phyloP scores from a whole-genome alignment of 2,113 vertebrate genomes.

The Nipponia nippon region DNA sequence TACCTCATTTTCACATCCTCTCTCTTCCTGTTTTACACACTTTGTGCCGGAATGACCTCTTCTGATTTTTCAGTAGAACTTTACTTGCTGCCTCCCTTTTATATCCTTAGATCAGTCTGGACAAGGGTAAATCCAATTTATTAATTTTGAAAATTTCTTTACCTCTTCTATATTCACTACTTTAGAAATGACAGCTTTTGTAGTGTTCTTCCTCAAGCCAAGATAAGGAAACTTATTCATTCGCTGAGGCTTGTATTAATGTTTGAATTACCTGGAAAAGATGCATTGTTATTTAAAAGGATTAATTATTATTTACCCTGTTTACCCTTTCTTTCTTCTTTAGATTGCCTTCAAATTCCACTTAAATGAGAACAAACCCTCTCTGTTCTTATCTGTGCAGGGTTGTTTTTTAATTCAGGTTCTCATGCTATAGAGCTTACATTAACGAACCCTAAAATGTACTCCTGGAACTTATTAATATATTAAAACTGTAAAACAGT shows the following conservation, averaged over 20 bases:
- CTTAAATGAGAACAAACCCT: not conserved
- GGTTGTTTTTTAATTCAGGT: not conserved
- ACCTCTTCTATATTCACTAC: not conserved
- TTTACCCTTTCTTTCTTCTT: not conserved
- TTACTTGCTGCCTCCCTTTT: not conserved
- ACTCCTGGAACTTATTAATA: conserved; percentile 5
- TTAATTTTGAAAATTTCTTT: not conserved
- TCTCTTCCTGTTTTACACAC: not conserved
- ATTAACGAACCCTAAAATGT: not conserved
- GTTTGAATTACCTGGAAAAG: not conserved
- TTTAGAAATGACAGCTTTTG: not conserved
- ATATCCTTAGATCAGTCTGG: not conserved
- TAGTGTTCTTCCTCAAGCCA: not conserved
- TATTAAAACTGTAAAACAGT: conserved; percentile 57
- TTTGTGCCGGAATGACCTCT: not conserved
- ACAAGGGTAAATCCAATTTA: not conserved
- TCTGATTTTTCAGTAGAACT: not conserved
- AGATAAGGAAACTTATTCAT: not conserved
- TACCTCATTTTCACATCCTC: not conserved
- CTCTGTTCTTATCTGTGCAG: not conserved
- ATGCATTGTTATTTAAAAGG: not conserved
- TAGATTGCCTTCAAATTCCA: not conserved
- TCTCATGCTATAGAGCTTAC: not conserved
- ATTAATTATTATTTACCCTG: not conserved
- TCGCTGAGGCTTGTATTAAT: not conserved